These are phyloP conservation scores for Chitala chitala DNA, from an alignment of 2,113 vertebrate species.

Conservation along the genomic window DNA sequence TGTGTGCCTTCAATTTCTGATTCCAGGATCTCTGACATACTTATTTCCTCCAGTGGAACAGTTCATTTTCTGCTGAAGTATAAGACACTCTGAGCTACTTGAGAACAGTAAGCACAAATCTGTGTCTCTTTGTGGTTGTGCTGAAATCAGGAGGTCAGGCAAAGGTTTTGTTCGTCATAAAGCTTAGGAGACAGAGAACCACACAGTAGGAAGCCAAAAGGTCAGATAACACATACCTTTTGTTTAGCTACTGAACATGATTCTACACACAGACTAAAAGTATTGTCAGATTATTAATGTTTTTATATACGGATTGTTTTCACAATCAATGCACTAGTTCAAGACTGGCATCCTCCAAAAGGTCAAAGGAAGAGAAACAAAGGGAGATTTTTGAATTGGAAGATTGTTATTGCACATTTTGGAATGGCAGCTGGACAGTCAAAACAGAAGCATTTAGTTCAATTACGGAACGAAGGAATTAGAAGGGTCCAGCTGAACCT, in stretches of 20 bases:
- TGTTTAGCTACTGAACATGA: background rate
- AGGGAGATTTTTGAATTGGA: background rate
- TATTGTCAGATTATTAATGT: background rate
- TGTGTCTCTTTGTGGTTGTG: too few relatives aligned
- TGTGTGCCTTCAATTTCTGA: background rate
- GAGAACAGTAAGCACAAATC: background rate
- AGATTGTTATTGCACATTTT: background rate
- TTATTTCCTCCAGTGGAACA: background rate
- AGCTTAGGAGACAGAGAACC: too few relatives aligned
- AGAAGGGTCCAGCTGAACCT: too few relatives aligned
- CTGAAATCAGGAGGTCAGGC: too few relatives aligned
- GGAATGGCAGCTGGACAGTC: slow-evolving; percentile 37
- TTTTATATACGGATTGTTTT: background rate
- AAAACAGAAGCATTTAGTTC: slow-evolving; percentile 39
- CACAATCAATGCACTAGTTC: background rate
- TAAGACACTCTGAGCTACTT: background rate
- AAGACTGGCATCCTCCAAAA: background rate
- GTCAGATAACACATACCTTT: background rate
- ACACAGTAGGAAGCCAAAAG: background rate
- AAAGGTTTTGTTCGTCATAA: too few relatives aligned
- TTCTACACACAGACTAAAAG: background rate
- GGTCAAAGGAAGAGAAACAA: background rate
- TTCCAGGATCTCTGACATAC: background rate
- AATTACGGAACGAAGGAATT: slow-evolving; percentile 34
- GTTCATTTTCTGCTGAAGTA: background rate